Percentiles rank a stretch among this genome's conserved stretches.
These are phyloP conservation scores for Megathymus violae DNA, from an alignment of 1,140 invertebrate genomes.

Conservation along the genomic window DNA sequence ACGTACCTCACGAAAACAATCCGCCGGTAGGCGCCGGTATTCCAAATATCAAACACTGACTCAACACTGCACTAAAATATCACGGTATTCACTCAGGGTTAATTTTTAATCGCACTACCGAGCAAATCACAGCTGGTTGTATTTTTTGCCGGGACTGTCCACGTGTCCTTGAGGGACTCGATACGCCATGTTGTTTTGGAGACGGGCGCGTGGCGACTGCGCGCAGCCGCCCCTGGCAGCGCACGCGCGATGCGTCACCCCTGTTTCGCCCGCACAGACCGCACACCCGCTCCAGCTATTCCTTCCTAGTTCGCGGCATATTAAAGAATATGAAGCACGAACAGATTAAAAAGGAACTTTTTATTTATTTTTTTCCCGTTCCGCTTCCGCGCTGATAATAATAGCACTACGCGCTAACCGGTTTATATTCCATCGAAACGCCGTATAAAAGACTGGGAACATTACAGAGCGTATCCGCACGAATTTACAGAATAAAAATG, in stretches of 20 bases:
- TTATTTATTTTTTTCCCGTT: constrained; percentile 18
- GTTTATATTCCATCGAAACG: constrained; percentile 1
- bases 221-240: constrained; percentile 70
- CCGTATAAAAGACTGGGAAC: too few species aligned
- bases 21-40: constrained; percentile 55
- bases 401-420: constrained; percentile 1
- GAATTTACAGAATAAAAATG: too few species aligned
- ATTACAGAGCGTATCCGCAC: too few species aligned
- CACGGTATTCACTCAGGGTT: constrained; percentile 47
- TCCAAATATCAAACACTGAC: constrained; percentile 60
- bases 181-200: constrained; percentile 73
- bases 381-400: constrained; percentile 20
- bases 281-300: constrained; percentile 42
- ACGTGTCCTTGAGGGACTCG: constrained; percentile 70
- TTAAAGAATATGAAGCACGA: constrained; percentile 4
- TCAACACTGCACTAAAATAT: constrained; percentile 51
- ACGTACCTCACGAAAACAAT: constrained; percentile 71
- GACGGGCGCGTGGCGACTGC: constrained; percentile 79
- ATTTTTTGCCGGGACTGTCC: constrained; percentile 63
- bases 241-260: constrained; percentile 74
- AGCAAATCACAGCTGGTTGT: constrained; percentile 56
- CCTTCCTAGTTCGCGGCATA: constrained; percentile 38
- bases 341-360: constrained; percentile 26
- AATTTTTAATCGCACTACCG: constrained; percentile 42
- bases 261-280: constrained; percentile 27